A percentile compares a stretch with the other conserved stretches of the same genome.
These are phyloP conservation scores for Numida meleagris DNA, from an alignment of 2,113 vertebrate species.

Conservation along the genomic window DNA sequence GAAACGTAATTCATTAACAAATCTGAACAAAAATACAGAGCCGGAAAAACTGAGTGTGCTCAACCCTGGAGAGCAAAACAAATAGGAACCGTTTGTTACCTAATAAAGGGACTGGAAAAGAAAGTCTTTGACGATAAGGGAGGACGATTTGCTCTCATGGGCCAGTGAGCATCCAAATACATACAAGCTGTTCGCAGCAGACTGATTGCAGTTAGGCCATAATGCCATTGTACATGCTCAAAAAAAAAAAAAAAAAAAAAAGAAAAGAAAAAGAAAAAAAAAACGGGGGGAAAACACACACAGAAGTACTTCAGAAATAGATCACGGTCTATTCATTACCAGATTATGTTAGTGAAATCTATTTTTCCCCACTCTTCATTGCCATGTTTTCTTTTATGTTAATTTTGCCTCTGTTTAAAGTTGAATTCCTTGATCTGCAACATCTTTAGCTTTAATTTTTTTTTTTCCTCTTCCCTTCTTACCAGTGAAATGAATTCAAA, in stretches of 20 bases:
- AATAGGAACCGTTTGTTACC: conserved; percentile 44
- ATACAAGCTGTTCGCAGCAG: conserved; percentile 66
- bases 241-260: not conserved
- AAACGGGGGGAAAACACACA: not conserved
- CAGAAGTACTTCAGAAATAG: conserved; percentile 61
- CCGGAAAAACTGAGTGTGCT: not conserved
- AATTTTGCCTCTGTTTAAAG: conserved; percentile 47
- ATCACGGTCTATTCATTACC: conserved; percentile 38
- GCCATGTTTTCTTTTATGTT: conserved; percentile 48
- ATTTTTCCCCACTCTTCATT: not conserved
- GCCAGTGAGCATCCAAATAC: conserved; percentile 73
- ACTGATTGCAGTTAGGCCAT: conserved; percentile 53
- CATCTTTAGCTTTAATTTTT: conserved; percentile 48
- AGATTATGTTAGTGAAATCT: conserved; percentile 46
- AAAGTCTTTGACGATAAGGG: conserved; percentile 65
- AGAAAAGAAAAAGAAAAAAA: too few species aligned
- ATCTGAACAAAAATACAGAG: not conserved
- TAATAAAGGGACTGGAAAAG: conserved; percentile 43
- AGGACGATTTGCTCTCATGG: conserved; percentile 73
- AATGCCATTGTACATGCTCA: conserved; percentile 15
- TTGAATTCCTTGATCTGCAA: conserved; percentile 67
- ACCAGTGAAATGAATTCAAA: conserved; percentile 68
- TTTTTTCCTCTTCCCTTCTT: not conserved
- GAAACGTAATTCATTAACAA: not conserved
- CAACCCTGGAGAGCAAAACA: not conserved